A percentile compares a stretch with the other conserved stretches of the same genome.
Conservation (phyloP, 2,888 invertebrate species). For the Sicus ferrugineus region DNA sequence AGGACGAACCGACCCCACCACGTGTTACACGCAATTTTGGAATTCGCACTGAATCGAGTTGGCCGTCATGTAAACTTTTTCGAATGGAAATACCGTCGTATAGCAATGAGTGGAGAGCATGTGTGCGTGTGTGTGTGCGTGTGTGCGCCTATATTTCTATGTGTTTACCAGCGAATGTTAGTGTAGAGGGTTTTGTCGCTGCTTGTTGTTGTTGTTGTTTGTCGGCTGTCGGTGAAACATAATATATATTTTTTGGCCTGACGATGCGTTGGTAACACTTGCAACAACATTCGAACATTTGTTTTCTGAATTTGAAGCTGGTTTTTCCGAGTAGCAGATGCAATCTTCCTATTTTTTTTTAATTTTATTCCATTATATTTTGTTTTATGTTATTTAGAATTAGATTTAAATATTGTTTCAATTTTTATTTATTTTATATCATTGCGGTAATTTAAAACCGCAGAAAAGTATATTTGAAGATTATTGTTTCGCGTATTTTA, state of each 20-base stretch:
- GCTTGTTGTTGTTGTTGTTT: background rate
- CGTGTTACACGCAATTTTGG: conserved; percentile 45
- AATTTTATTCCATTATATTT: no score
- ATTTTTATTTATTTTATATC: no score
- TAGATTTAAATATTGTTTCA: no score
- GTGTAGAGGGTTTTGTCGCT: no score
- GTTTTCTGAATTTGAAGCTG: no score
- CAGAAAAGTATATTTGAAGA: background rate
- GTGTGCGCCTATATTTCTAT: background rate
- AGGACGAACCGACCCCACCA: conserved; percentile 45
- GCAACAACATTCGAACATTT: background rate
- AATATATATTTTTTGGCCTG: background rate
- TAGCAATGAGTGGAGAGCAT: background rate
- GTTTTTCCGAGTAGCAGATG: background rate
- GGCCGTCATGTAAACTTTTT: conserved; percentile 23
- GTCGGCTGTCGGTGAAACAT: background rate
- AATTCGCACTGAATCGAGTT: conserved; percentile 25
- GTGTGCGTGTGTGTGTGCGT: background rate
- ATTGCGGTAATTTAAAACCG: background rate
- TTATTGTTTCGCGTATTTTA: background rate
- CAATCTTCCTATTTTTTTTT: no score
- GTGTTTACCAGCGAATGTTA: background rate
- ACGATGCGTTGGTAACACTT: background rate
- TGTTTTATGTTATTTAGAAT: no score
- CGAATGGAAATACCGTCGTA: no score